Evolutionary conservation across 1,140 invertebrate genomes (phyloP).

Genomic region (Lutraria rhynchaena): DNA sequence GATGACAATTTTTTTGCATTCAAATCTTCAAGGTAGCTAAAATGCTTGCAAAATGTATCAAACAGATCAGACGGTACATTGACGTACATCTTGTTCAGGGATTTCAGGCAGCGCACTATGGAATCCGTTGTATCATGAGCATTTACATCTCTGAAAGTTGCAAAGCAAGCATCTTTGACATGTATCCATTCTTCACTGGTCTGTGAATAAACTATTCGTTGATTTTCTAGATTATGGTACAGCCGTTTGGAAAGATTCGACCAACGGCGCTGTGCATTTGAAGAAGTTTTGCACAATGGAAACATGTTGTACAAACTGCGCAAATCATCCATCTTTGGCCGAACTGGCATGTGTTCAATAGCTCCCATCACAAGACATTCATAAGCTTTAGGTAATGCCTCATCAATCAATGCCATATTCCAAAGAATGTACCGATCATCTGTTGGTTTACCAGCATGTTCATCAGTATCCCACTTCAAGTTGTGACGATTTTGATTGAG

Average conservation of each 20-base stretch:
- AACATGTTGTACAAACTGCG: background rate
- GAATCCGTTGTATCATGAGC: background rate
- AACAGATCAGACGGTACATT: constrained; percentile 5
- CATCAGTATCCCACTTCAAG: constrained; percentile 68
- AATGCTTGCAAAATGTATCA: background rate
- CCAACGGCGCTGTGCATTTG: background rate
- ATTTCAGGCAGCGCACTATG: background rate
- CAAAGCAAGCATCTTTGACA: background rate
- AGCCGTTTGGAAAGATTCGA: no score
- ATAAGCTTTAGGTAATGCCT: constrained; percentile 61
- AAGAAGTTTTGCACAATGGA: background rate
- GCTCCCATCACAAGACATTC: background rate
- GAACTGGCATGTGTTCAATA: background rate
- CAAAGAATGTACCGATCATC: constrained; percentile 64
- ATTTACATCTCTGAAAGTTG: background rate
- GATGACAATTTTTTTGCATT: background rate
- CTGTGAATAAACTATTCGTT: background rate
- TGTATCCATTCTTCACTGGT: background rate
- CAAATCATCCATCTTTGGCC: background rate
- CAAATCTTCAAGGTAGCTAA: background rate
- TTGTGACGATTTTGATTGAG: constrained; percentile 71
- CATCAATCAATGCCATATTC: constrained; percentile 66
- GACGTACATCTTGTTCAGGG: background rate
- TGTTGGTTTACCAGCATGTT: constrained; percentile 22
- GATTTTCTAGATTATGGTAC: no score